Base-by-base conservation (phyloP, 2,888 invertebrate genomes). In the Rhagophthalmus giganteus region DNA sequence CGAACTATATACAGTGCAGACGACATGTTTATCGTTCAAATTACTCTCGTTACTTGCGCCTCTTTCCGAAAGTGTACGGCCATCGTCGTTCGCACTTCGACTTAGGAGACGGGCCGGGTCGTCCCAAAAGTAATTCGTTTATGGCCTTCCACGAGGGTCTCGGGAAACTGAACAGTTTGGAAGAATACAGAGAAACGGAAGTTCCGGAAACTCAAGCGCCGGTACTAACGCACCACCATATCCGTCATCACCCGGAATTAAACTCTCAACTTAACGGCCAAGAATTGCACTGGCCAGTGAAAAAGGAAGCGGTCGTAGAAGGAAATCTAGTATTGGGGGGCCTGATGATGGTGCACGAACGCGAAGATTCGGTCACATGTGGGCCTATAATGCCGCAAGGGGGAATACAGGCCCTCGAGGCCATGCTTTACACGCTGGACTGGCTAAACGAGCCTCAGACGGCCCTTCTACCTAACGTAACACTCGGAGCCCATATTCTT, bases 301-400 rank as follows among this genome's bases (percentile, higher is more conserved):
- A 92, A 66, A 83, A 87, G 66, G 90, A 92, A 63, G 90, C 93
- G 0, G 85, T 88, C 3, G 85, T 94, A 33, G 90, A 92, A 69
- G 95, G 95, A 0, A 89, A 94, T 67, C 78, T 95, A 31, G 83
- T 93, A 5, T 79, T 95, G 1, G 95, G 95, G 2, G 95, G 94
- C 1, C 76, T 95, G 33, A 94, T 95, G 91, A 95, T 95, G 91
- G 88, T 95, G 0, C 95, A 95, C 70, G 94, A 94, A 66, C 78
- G 95, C 13, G 90, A 91, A 61, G 94, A 94, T 63, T 84, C 83
- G 33, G 83, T 88, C 68, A 91, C 89, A 1, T 95, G 95, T 68
- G 95, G 95, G 0, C 90, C 90, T 1, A 88, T 95, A 30, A 94
- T 94, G 94, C 92, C 93, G 0, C 94, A 95, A 74, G 94, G 94